A percentile compares a stretch with the other conserved stretches of the same genome.
These are phyloP conservation scores for Emydoidea blandingii DNA, from an alignment of 2,797 vertebrate genomes.

Conservation along the genomic window DNA sequence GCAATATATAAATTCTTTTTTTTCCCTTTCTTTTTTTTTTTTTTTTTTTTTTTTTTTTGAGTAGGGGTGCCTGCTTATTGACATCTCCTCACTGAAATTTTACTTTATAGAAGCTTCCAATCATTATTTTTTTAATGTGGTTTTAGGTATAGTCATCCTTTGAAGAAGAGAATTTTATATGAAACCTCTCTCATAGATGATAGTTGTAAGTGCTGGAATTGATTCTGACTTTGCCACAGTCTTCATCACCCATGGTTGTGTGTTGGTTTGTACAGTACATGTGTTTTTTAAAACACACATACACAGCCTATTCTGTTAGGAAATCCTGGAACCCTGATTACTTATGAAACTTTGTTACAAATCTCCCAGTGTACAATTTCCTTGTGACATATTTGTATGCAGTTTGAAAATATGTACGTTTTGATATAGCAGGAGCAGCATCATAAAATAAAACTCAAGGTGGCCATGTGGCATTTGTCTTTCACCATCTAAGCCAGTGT, in stretches of 20 bases:
- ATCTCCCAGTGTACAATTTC: constrained; percentile 16
- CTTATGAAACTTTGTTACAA: constrained; percentile 15
- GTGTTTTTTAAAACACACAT: not conserved
- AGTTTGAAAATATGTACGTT: not conserved
- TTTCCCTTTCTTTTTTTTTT: no score
- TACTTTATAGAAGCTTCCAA: not conserved
- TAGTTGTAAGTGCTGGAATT: not conserved
- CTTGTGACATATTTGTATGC: constrained; percentile 4
- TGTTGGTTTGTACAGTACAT: not conserved
- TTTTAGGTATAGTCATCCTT: not conserved
- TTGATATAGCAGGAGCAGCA: not conserved
- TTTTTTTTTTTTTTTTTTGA: not conserved
- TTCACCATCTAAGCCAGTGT: not conserved
- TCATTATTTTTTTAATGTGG: not conserved
- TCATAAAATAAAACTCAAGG: not conserved
- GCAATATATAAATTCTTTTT: not conserved
- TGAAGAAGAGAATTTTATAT: not conserved
- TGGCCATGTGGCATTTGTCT: not conserved
- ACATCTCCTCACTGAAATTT: not conserved
- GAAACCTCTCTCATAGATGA: not conserved
- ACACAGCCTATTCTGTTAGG: not conserved
- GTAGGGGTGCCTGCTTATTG: not conserved
- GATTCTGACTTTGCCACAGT: not conserved
- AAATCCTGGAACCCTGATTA: constrained; percentile 39
- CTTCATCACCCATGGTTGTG: not conserved